phyloP scores from a whole-genome alignment of 2,113 vertebrate species.

The Cyanoramphus novaezelandiae region DNA sequence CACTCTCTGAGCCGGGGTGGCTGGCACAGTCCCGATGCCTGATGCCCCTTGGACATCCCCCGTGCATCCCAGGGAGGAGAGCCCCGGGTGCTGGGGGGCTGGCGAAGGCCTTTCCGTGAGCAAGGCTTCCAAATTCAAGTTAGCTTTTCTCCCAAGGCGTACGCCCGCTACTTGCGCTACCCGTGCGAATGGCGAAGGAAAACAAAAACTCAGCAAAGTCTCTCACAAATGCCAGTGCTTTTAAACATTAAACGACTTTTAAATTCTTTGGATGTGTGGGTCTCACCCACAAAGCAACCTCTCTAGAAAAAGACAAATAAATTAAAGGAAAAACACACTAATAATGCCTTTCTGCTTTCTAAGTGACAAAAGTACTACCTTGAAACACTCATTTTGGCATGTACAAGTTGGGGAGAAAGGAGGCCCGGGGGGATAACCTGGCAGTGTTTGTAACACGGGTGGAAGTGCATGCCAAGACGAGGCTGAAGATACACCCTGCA shows the following conservation, averaged over 20 bases:
- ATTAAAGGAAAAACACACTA: slow-evolving; percentile 75
- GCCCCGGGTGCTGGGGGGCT: background rate
- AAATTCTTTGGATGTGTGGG: slow-evolving; percentile 89
- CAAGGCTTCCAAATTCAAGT: slow-evolving; percentile 80
- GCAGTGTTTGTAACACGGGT: slow-evolving; percentile 90
- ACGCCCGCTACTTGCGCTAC: slow-evolving; percentile 81
- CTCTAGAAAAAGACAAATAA: slow-evolving; percentile 83
- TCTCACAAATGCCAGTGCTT: slow-evolving; percentile 90
- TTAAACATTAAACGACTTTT: slow-evolving; percentile 79
- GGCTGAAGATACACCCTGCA: slow-evolving; percentile 82
- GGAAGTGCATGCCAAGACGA: slow-evolving; percentile 86
- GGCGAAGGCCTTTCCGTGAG: background rate
- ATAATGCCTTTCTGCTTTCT: slow-evolving; percentile 82
- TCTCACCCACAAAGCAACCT: slow-evolving; percentile 85
- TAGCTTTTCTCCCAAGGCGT: slow-evolving; percentile 78
- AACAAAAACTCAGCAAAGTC: slow-evolving; percentile 53
- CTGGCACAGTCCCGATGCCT: fast-evolving
- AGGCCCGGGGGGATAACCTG: slow-evolving; percentile 74
- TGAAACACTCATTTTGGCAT: slow-evolving; percentile 83
- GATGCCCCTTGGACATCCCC: fast-evolving
- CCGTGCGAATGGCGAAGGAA: slow-evolving; percentile 81
- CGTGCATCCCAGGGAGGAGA: background rate
- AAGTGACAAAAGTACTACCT: slow-evolving; percentile 83
- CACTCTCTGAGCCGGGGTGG: fast-evolving
- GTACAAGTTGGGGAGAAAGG: slow-evolving; percentile 72